Conservation (phyloP, 2,797 vertebrate species). For the Scomberomorus guttatus region DNA sequence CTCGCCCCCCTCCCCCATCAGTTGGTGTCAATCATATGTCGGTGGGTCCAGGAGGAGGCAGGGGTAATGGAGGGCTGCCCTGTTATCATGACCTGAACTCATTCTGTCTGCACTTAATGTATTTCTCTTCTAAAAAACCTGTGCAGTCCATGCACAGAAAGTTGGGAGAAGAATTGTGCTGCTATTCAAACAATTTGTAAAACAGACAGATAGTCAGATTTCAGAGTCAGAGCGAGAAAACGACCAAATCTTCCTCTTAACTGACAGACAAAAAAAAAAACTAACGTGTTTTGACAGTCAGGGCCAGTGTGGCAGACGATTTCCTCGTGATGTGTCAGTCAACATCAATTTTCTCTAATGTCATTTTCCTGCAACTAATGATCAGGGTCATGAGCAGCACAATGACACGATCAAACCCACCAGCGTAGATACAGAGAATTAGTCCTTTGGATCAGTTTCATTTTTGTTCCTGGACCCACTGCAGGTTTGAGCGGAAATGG, state of each 20-base stretch:
- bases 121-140: constrained; percentile 25
- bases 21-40: constrained; percentile 68
- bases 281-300: constrained; percentile 33
- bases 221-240: neutral
- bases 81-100: constrained; percentile 63
- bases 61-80: constrained; percentile 38
- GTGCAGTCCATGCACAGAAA: neutral
- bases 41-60: constrained; percentile 40
- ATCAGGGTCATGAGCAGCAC: constrained; percentile 16
- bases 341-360: constrained; percentile 31
- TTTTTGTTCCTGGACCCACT: neutral
- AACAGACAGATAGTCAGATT: constrained; percentile 2
- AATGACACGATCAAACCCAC: constrained; percentile 3
- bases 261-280: constrained; percentile 28
- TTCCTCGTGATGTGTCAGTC: constrained; percentile 35
- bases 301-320: constrained; percentile 13
- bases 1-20: constrained; percentile 4
- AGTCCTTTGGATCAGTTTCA: constrained; percentile 20
- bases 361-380: constrained; percentile 19
- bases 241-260: neutral
- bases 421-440: constrained; percentile 1
- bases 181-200: constrained; percentile 1
- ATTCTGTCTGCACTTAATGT: constrained; percentile 52
- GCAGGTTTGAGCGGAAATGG: constrained; percentile 40
- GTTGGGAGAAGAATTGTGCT: neutral